Evolutionary conservation across 92 coral and sea anemone species (phyloP), one percentile per base, ranked within the genome.

Genomic region (Epizoanthus illoricatus): DNA sequence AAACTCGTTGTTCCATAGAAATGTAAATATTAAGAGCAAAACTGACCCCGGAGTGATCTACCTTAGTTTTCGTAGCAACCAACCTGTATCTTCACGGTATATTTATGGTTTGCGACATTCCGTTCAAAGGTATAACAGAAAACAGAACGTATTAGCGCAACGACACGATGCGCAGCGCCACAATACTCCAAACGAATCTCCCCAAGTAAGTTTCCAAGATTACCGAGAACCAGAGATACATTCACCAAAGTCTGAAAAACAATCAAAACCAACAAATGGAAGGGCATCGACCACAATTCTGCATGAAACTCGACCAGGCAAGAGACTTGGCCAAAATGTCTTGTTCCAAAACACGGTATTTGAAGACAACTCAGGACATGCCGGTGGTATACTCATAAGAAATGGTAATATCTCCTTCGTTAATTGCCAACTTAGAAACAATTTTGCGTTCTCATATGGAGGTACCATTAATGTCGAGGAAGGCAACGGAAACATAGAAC

Each of bases 401-500:
- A 89, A 85, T 45, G 74, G 92, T 9, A 75, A 85, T 20, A 79
- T 74, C 6, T 73, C 58, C 6, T 52, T 85, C 33, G 57, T 47
- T 24, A 76, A 75, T 47, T 85, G 86, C 58, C 19, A 33, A 10
- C 81, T 89, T 64, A 62, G 69, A 52, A 67, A 89, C 80, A 82
- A 89, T 75, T 49, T 58, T 18, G 80, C 74, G 15, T 15, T 80
- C 3, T 39, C 69, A 0, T 13, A 33, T 17, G 84, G 87, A 39
- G 89, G 89, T 11, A 59, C 81, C 0, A 69, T 89, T 11, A 71
- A 61, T 6, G 36, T 81, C 56, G 84, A 66, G 15, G 69, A 84
- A 19, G 84, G 87, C 18, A 80, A 54, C 33, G 92, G 92, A 7
- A 75, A 68, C 17, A 73, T 89, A 7, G 73, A 63, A 62, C 23